Percentiles rank a stretch among this genome's conserved stretches.
These are phyloP conservation scores for Laupala kohalensis DNA, from an alignment of 1,140 invertebrate species.

Conservation along the genomic window DNA sequence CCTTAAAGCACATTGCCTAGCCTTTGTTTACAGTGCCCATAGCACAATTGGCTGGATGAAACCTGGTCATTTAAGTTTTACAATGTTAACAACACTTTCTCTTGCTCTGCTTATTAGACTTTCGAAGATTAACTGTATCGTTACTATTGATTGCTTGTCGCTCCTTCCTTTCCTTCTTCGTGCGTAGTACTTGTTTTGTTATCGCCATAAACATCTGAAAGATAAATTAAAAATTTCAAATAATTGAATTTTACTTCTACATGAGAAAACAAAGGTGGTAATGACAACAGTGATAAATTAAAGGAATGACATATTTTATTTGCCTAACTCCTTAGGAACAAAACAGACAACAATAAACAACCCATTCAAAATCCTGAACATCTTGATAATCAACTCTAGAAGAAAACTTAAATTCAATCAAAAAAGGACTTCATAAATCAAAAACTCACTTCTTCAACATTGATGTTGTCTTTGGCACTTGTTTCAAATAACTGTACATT, in stretches of 20 bases:
- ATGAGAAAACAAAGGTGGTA: too few relatives aligned
- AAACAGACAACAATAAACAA: too few relatives aligned
- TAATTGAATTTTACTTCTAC: too few relatives aligned
- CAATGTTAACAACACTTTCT: conserved; percentile 23
- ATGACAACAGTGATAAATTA: too few relatives aligned
- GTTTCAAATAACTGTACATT: conserved; percentile 95
- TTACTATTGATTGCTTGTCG: conserved; percentile 37
- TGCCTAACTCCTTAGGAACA: too few relatives aligned
- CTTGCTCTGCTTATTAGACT: conserved; percentile 19
- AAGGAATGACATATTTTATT: too few relatives aligned
- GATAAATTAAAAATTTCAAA: conserved; percentile 14
- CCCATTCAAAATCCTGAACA: too few relatives aligned
- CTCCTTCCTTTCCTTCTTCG: conserved; percentile 49
- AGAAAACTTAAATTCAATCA: too few relatives aligned
- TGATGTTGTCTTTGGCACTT: conserved; percentile 96
- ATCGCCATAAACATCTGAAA: conserved; percentile 62
- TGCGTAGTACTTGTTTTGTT: conserved; percentile 51
- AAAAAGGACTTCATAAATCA: not conserved
- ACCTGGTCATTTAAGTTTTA: not conserved
- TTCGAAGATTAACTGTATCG: conserved; percentile 22
- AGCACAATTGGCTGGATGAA: not conserved
- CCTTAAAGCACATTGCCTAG: not conserved
- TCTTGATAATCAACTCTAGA: too few relatives aligned
- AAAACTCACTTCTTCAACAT: conserved; percentile 84
- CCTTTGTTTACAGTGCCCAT: not conserved